phyloP scores from a whole-genome alignment of 1,140 invertebrate species.

The Bombus huntii region DNA sequence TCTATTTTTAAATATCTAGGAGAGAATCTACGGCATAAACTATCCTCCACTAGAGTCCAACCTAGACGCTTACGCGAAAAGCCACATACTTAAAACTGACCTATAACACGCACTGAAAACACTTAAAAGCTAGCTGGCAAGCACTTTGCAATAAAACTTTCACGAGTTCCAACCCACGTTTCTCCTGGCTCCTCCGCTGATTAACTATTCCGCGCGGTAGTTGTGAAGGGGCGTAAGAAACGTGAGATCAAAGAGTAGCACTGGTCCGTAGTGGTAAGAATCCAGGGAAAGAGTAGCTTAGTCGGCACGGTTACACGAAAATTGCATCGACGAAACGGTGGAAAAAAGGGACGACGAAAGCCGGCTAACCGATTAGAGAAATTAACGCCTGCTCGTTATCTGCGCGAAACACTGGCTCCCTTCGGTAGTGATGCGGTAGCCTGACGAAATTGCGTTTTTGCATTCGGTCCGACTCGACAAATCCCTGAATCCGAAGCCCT shows the following conservation, averaged over 20 bases:
- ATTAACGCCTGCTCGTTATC: conserved; percentile 64
- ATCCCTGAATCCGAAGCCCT: conserved; percentile 54
- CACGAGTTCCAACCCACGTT: not conserved
- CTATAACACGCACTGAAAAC: not conserved
- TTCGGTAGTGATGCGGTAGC: not conserved
- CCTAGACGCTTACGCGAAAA: not conserved
- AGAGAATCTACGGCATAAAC: not conserved
- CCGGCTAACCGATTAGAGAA: conserved; percentile 54
- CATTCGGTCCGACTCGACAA: conserved; percentile 42
- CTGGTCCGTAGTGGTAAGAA: not conserved
- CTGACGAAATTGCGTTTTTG: conserved; percentile 50
- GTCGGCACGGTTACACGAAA: conserved; percentile 49
- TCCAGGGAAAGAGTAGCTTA: conserved; percentile 31
- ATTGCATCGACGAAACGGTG: conserved; percentile 28
- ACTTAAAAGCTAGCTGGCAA: not conserved
- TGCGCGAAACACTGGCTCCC: conserved; percentile 25
- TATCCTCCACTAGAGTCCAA: not conserved
- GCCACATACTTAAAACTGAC: not conserved
- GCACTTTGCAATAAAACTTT: conserved; percentile 1
- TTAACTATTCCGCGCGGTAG: not conserved
- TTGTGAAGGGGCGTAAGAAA: not conserved
- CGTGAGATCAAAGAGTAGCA: conserved; percentile 18
- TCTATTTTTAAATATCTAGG: too few relatives aligned
- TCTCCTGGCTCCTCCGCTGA: not conserved
- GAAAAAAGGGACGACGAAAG: conserved; percentile 16